Percentiles rank a stretch among this genome's conserved stretches.
These are phyloP conservation scores for Plutomurus gul DNA, from an alignment of 1,140 invertebrate genomes.

Conservation along the genomic window DNA sequence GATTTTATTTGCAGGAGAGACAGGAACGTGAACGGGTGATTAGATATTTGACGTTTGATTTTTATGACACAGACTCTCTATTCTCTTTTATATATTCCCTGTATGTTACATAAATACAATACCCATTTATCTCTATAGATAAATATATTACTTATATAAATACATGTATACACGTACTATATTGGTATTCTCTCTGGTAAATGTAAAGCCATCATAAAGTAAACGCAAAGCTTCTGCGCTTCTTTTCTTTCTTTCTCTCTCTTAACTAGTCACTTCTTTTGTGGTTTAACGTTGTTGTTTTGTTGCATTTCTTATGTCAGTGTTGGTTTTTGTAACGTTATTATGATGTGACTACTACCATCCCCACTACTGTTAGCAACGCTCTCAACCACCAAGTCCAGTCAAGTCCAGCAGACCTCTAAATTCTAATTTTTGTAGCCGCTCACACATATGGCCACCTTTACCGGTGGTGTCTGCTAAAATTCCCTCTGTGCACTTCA, in stretches of 20 bases:
- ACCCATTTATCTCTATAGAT: no score
- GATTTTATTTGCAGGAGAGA: neutral
- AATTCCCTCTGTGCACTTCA: no score
- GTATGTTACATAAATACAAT: no score
- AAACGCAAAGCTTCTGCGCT: constrained; percentile 1
- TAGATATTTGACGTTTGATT: constrained; percentile 9
- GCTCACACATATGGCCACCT: neutral
- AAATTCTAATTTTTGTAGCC: neutral
- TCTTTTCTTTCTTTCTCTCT: no score
- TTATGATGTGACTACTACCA: constrained; percentile 14
- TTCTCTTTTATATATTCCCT: no score
- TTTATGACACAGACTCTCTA: neutral
- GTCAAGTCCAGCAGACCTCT: neutral
- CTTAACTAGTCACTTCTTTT: neutral
- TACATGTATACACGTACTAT: no score
- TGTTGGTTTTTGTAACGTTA: no score
- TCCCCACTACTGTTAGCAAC: neutral
- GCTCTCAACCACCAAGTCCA: no score
- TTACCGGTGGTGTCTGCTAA: no score
- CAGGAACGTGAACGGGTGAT: constrained; percentile 2
- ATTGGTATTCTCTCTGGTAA: no score
- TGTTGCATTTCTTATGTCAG: neutral
- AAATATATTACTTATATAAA: no score
- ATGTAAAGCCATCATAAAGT: no score
- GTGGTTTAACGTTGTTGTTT: neutral